Base-by-base conservation (phyloP, 2,888 invertebrate species). In the Polyploca ridens region DNA sequence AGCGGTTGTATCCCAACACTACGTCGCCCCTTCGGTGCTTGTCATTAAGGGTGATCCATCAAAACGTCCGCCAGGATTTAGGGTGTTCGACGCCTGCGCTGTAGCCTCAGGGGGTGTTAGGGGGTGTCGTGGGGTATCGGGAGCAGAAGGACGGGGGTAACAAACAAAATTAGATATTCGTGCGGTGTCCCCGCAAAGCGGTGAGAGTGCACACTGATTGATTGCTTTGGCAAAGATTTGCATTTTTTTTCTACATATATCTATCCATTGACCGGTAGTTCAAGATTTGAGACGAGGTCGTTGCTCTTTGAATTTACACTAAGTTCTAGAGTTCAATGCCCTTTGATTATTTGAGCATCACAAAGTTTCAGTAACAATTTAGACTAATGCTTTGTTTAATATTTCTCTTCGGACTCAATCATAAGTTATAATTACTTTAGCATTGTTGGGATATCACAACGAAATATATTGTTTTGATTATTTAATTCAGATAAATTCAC, bases 1-100 rank as follows among this genome's bases (percentile, higher is more conserved):
- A 46, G n/a, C n/a, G n/a, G 16, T 49, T 14, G 13, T 54, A 54
- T 63, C 64, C 67, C 86, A 77, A 71, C 86, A 73, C 88, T 90
- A 84, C 66, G 77, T 16, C 87, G 84, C 88, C 91, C 91, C 90
- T 89, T 87, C 90, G 84, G 87, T 87, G 88, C 90, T 90, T 91
- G 94, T 93, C 94, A 93, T 94, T 94, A 93, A 91, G 93, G 94
- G 93, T 93, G 93, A 94, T 94, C 93, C 93, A 94, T 94, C 93
- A 94, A 90, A 91, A 93, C 87, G 93, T 94, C 94, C 90, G 88
- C 89, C 81, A 85, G 93, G 94, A 91, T 93, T 94, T 93, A 86
- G 94, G 94, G 90, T 86, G 89, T 83, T 80, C 83, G 85, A 86
- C 92, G 92, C 91, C 77, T 91, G 92, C 93, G 92, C 90, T 70